These are phyloP conservation scores for Trisateles emortualis DNA, from an alignment of 2,888 invertebrate genomes.

Conservation along the genomic window DNA sequence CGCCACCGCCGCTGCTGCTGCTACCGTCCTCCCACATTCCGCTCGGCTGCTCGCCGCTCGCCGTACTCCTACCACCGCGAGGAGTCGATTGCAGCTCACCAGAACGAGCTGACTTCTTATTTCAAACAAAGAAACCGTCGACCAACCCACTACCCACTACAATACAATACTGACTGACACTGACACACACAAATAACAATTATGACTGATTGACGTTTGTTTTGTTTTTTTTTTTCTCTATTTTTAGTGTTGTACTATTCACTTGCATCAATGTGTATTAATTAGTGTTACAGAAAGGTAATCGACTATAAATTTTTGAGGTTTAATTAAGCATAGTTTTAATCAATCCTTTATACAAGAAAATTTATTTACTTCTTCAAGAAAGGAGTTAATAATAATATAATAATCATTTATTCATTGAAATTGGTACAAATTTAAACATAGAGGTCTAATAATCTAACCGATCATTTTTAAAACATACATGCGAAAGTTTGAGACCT, in stretches of 20 bases:
- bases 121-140: constrained; percentile 15
- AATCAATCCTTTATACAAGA: too few relatives aligned
- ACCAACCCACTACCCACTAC: neutral
- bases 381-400: too few relatives aligned
- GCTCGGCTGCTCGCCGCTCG: constrained; percentile 10
- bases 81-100: constrained; percentile 5
- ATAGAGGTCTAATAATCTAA: too few relatives aligned
- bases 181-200: neutral
- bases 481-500: too few relatives aligned
- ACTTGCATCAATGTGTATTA: neutral
- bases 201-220: constrained; percentile 24
- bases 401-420: too few relatives aligned
- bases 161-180: neutral
- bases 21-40: constrained; percentile 50
- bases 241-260: neutral
- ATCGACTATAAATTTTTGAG: too few relatives aligned
- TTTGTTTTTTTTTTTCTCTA: constrained; percentile 33
- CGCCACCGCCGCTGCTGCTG: constrained; percentile 27
- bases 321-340: too few relatives aligned
- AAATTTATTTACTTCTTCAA: too few relatives aligned
- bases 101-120: constrained; percentile 24
- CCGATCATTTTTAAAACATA: too few relatives aligned
- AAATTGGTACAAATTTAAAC: too few relatives aligned
- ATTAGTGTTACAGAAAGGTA: too few relatives aligned
- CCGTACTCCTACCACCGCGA: constrained; percentile 15